Percentiles rank a stretch among this genome's conserved stretches.
Conservation (phyloP, 2,113 vertebrate genomes). For the Labeo rohita region DNA sequence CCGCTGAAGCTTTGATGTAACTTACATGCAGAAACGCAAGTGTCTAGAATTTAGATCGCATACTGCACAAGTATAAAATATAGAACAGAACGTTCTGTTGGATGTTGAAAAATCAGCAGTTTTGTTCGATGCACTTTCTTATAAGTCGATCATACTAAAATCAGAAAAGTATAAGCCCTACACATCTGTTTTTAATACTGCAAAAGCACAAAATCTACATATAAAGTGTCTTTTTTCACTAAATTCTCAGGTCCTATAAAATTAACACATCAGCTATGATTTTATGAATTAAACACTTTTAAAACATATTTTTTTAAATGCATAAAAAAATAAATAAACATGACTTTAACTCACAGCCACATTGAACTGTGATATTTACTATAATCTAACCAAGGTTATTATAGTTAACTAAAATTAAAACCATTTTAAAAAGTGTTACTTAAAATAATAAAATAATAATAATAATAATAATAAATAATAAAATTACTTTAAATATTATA, state of each 20-base stretch:
- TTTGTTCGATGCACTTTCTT: neutral
- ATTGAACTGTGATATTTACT: neutral
- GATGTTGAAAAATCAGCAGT: neutral
- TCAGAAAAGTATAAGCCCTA: neutral
- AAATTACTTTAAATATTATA: too few species aligned
- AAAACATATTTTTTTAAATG: neutral
- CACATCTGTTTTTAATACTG: neutral
- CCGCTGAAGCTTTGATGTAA: conserved; percentile 2
- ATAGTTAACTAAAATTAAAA: neutral
- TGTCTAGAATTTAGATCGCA: neutral
- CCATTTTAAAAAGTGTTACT: too few species aligned
- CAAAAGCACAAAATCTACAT: neutral
- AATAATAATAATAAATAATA: too few species aligned
- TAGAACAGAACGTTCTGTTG: neutral
- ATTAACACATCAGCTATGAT: too few species aligned
- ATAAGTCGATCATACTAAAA: neutral
- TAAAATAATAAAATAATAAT: too few species aligned
- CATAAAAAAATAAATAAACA: neutral
- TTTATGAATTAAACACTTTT: neutral
- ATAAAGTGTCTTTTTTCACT: too few species aligned
- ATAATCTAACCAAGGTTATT: neutral
- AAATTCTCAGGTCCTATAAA: neutral
- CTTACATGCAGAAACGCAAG: neutral
- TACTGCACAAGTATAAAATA: neutral
- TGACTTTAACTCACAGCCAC: neutral